These are phyloP conservation scores for Gallinago nigripennis DNA, from an alignment of 2,797 vertebrate species.

Conservation along the genomic window DNA sequence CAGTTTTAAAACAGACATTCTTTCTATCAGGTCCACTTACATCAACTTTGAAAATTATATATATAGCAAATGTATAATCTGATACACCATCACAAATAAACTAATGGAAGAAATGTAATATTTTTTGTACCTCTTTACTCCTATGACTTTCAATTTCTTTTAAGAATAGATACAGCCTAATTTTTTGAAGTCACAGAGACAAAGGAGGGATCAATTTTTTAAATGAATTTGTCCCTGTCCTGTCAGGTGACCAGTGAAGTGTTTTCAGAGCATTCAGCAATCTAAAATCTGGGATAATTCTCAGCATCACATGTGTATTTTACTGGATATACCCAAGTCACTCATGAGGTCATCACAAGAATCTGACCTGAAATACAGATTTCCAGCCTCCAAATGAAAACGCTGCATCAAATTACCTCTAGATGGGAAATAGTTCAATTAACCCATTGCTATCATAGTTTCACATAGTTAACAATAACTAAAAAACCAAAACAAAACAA, in stretches of 20 bases:
- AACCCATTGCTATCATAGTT: neutral
- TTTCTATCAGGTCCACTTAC: neutral
- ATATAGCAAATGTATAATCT: neutral
- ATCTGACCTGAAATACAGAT: neutral
- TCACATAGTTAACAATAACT: neutral
- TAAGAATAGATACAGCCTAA: neutral
- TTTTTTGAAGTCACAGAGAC: neutral
- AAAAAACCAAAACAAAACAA: neutral
- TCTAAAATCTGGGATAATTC: neutral
- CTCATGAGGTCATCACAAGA: neutral
- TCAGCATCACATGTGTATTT: neutral
- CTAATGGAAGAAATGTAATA: neutral
- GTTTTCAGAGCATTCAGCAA: neutral
- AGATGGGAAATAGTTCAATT: neutral
- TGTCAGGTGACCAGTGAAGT: neutral
- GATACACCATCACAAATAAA: neutral
- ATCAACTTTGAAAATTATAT: neutral
- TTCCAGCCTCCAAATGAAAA: neutral
- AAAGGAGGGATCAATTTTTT: neutral
- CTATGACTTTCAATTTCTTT: neutral
- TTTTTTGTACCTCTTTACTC: neutral
- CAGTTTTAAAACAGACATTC: neutral
- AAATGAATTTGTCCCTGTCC: neutral
- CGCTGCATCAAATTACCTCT: neutral
- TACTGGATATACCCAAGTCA: neutral